Conservation (phyloP, 2,888 invertebrate genomes). For the Kryphioiulus occultus region DNA sequence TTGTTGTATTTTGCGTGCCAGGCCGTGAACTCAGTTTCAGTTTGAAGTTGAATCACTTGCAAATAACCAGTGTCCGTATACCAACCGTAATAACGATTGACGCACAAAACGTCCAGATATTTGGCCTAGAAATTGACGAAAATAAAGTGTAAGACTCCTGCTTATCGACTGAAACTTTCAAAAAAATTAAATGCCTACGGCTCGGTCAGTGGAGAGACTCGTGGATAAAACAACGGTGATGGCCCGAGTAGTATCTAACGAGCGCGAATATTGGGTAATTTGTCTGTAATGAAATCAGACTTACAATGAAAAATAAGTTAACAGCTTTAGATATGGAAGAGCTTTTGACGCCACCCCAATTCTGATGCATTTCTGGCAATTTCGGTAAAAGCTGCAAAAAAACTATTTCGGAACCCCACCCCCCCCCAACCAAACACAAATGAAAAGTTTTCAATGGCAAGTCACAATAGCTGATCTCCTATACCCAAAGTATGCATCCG, state of each 20-base stretch:
- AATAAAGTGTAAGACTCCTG: no score
- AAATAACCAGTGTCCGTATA: conserved; percentile 84
- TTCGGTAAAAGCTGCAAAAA: no score
- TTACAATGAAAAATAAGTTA: no score
- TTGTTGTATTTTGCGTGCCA: conserved; percentile 86
- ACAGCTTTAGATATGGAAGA: no score
- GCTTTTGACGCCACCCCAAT: no score
- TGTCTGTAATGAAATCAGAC: conserved; percentile 68
- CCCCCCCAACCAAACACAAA: no score
- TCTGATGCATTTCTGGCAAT: no score
- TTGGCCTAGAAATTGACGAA: conserved; percentile 68
- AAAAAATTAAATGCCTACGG: conserved; percentile 56
- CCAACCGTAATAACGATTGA: conserved; percentile 98
- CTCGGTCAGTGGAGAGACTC: conserved; percentile 58
- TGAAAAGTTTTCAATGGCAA: no score
- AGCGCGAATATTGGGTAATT: conserved; percentile 78
- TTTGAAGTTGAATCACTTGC: conserved; percentile 74
- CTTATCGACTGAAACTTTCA: no score
- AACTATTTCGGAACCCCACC: no score
- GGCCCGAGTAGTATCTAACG: conserved; percentile 66
- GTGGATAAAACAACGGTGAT: conserved; percentile 61
- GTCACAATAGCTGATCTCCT: no score
- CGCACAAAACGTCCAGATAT: conserved; percentile 85
- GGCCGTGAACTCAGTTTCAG: conserved; percentile 76
- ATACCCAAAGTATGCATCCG: conserved; percentile 86